A percentile compares a stretch with the other conserved stretches of the same genome.
These are phyloP conservation scores for Drosophila seguyi DNA, from an alignment of 1,140 invertebrate species.

Conservation along the genomic window DNA sequence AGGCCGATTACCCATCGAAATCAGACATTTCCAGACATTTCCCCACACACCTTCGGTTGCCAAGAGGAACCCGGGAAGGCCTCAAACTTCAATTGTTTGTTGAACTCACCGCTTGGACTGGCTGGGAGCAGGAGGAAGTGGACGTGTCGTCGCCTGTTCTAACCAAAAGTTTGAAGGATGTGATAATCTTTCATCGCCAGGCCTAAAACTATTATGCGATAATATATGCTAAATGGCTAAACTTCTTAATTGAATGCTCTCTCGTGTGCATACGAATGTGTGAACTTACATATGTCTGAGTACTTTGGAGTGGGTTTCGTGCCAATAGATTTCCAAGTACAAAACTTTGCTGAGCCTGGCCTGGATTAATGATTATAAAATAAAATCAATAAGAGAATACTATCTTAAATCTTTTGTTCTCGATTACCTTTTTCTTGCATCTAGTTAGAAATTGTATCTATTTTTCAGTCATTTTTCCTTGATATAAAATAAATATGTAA, in stretches of 20 bases:
- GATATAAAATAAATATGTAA: not conserved
- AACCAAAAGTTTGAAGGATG: slow-evolving; percentile 30
- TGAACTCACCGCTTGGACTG: slow-evolving; percentile 28
- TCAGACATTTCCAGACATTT: slow-evolving; percentile 47
- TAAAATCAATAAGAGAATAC: not conserved
- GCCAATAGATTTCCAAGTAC: slow-evolving; percentile 2
- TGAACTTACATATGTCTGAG: not conserved
- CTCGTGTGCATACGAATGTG: not conserved
- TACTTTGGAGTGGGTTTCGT: not conserved
- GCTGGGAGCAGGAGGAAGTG: not conserved
- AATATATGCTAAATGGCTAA: slow-evolving; percentile 64
- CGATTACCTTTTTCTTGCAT: too few species aligned
- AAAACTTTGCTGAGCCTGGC: too few species aligned
- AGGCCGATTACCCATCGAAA: slow-evolving; percentile 36
- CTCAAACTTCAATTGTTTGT: slow-evolving; percentile 51
- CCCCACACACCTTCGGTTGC: slow-evolving; percentile 85
- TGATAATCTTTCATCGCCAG: slow-evolving; percentile 47
- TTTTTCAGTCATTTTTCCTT: too few species aligned
- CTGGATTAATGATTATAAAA: not conserved
- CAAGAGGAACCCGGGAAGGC: slow-evolving; percentile 84
- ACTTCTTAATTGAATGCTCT: slow-evolving; percentile 40
- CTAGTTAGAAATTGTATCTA: too few species aligned
- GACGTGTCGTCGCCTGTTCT: slow-evolving; percentile 14
- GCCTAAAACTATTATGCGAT: slow-evolving; percentile 46
- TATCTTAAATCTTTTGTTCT: not conserved